phyloP scores from a whole-genome alignment of 2,797 vertebrate species.

The Rousettus madagascariensis region DNA sequence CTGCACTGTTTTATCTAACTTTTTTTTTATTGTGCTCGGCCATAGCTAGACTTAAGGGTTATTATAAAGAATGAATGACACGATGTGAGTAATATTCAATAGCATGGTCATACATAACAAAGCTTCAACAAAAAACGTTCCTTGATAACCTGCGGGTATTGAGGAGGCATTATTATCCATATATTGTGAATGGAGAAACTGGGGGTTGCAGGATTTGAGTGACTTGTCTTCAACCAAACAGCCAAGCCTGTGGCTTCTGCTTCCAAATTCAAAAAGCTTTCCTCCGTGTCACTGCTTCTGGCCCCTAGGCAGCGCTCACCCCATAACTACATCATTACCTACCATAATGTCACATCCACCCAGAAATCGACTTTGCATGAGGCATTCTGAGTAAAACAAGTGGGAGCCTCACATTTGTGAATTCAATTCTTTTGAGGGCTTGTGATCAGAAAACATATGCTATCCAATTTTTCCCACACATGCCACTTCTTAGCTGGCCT shows the following conservation, averaged over 20 bases:
- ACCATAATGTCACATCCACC: background rate
- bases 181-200: background rate
- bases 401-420: constrained; percentile 53
- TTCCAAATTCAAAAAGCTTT: background rate
- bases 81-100: background rate
- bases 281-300: background rate
- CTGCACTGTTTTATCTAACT: background rate
- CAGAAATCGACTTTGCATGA: constrained; percentile 27
- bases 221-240: background rate
- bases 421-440: constrained; percentile 59
- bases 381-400: constrained; percentile 43
- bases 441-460: constrained; percentile 61
- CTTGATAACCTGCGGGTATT: background rate
- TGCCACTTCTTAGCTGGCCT: constrained; percentile 68
- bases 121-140: background rate
- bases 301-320: background rate
- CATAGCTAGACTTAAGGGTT: background rate
- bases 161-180: background rate
- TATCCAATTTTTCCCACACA: constrained; percentile 76
- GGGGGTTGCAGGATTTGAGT: background rate
- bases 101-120: background rate
- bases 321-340: background rate
- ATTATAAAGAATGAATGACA: background rate
- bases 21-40: background rate
- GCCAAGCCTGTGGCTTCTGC: background rate